Conservation (phyloP, 2,888 invertebrate species). For the Drosophila meridionalis region DNA sequence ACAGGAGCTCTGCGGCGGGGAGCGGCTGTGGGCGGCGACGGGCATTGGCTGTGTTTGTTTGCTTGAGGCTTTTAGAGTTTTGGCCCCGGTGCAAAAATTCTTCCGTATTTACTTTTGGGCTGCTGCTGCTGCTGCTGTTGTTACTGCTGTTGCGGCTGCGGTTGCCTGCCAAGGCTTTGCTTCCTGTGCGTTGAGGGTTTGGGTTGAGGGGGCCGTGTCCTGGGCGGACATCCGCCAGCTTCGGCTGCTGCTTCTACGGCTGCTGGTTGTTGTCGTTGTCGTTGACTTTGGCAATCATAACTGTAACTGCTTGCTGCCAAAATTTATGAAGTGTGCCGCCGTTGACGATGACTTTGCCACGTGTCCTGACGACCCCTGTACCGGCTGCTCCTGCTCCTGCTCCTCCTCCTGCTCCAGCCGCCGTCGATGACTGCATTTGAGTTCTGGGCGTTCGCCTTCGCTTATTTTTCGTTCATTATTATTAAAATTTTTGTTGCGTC, state of each 20-base stretch:
- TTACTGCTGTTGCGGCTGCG: conserved; percentile 42
- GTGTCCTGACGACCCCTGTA: conserved; percentile 41
- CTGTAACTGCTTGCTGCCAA: conserved; percentile 77
- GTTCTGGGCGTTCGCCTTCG: conserved; percentile 59
- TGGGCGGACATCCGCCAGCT: conserved; percentile 69
- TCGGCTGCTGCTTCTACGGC: conserved; percentile 23
- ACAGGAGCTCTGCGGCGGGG: neutral
- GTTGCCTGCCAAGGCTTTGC: conserved; percentile 75
- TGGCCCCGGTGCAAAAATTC: conserved; percentile 55
- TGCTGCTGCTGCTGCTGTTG: conserved; percentile 34
- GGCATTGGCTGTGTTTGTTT: conserved; percentile 60
- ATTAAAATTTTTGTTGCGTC: conserved; percentile 56
- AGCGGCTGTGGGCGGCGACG: conserved; percentile 4
- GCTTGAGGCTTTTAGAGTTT: conserved; percentile 62
- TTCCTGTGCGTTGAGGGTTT: conserved; percentile 40
- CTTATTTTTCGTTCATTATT: conserved; percentile 55
- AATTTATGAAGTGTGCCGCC: conserved; percentile 83
- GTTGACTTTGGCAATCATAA: conserved; percentile 81
- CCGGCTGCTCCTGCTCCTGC: conserved; percentile 8
- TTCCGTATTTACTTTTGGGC: conserved; percentile 73
- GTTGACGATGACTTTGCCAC: conserved; percentile 72
- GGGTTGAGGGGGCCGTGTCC: conserved; percentile 25
- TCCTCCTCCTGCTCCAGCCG: conserved; percentile 2
- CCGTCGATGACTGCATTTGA: conserved; percentile 62
- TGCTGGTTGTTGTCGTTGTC: conserved; percentile 56